These are phyloP conservation scores for Trichopria drosophilae DNA, from an alignment of 2,888 invertebrate species.

Conservation along the genomic window DNA sequence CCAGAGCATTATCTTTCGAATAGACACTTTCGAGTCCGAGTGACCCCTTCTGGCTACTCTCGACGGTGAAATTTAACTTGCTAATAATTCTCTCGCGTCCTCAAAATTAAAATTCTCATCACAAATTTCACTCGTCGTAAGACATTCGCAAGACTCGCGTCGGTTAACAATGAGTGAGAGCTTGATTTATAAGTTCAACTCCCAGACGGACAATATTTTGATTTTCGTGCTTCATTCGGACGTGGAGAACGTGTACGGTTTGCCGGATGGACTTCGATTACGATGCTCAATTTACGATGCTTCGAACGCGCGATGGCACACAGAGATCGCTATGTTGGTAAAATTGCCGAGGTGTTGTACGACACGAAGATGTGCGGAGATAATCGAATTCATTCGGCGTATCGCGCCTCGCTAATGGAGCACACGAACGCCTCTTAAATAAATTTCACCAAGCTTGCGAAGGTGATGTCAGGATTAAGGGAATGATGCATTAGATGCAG, in stretches of 20 bases:
- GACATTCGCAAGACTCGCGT: constrained; percentile 7
- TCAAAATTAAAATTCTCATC: constrained; percentile 29
- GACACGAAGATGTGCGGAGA: too few relatives aligned
- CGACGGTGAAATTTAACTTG: constrained; percentile 26
- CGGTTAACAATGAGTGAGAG: constrained; percentile 31
- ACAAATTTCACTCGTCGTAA: constrained; percentile 26
- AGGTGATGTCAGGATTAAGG: too few relatives aligned
- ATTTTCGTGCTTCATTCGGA: constrained; percentile 45
- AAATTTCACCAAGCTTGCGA: too few relatives aligned
- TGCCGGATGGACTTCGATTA: constrained; percentile 34
- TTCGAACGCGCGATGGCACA: constrained; percentile 8
- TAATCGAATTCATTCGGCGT: too few relatives aligned
- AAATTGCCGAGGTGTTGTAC: too few relatives aligned
- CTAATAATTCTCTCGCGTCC: constrained; percentile 31
- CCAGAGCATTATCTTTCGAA: too few relatives aligned
- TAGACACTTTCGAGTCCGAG: too few relatives aligned
- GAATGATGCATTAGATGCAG: too few relatives aligned
- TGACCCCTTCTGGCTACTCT: too few relatives aligned
- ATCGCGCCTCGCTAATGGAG: too few relatives aligned
- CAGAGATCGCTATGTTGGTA: neutral
- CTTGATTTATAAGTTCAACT: constrained; percentile 52
- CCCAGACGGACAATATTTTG: constrained; percentile 47
- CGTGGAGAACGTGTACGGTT: constrained; percentile 36
- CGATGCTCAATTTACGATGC: neutral
- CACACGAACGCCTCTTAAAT: too few relatives aligned